A percentile compares a stretch with the other conserved stretches of the same genome.
Evolutionary conservation across 2,888 invertebrate genomes (phyloP).

Genomic region (Pinctada fucata): DNA sequence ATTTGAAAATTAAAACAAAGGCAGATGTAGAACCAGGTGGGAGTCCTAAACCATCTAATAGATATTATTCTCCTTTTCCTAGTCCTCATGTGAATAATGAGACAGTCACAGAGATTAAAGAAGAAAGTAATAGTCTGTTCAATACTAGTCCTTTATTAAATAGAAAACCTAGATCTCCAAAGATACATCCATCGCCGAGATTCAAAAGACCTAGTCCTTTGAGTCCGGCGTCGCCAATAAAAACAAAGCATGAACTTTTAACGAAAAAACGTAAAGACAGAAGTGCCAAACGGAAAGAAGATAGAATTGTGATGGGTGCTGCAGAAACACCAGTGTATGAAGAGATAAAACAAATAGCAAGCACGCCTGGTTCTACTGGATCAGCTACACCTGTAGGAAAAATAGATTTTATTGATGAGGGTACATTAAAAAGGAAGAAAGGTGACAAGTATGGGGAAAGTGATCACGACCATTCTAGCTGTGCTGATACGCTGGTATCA

Average conservation of each 20-base stretch:
- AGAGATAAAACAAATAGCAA: conserved; percentile 17
- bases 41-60: conserved; percentile 58
- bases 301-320: conserved; percentile 49
- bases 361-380: conserved; percentile 25
- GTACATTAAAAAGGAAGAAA: background rate
- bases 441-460: background rate
- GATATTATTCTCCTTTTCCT: conserved; percentile 57
- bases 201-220: conserved; percentile 45
- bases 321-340: conserved; percentile 37
- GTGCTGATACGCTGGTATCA: conserved; percentile 3
- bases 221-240: conserved; percentile 40
- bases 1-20: conserved; percentile 49
- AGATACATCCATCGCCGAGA: conserved; percentile 62
- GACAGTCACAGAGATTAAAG: conserved; percentile 53
- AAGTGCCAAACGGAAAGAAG: conserved; percentile 19
- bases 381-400: conserved; percentile 34
- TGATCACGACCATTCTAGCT: background rate
- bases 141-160: conserved; percentile 59
- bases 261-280: conserved; percentile 53
- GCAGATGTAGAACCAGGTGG: conserved; percentile 54
- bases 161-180: conserved; percentile 61
- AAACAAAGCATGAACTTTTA: conserved; percentile 61
- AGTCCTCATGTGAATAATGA: conserved; percentile 63
- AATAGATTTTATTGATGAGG: background rate
- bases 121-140: conserved; percentile 59